These are phyloP conservation scores for Cactoblastis cactorum DNA, from an alignment of 2,888 invertebrate genomes.

Conservation along the genomic window DNA sequence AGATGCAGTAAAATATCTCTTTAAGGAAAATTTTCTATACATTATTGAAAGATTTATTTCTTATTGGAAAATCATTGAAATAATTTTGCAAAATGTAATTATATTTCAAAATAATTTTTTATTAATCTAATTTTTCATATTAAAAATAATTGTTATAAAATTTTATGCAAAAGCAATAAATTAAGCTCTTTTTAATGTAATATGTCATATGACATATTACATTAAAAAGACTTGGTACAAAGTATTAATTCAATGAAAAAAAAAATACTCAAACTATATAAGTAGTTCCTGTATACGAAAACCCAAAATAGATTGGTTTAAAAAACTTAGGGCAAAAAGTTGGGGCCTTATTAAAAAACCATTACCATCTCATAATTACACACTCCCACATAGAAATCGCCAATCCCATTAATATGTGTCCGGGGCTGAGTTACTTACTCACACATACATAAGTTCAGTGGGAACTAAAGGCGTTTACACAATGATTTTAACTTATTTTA, in stretches of 20 bases:
- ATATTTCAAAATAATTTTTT: no score
- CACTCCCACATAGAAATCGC: conserved; percentile 62
- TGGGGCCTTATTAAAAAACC: conserved; percentile 71
- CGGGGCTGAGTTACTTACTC: conserved; percentile 40
- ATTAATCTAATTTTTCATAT: neutral
- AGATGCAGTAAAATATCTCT: no score
- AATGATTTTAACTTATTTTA: neutral
- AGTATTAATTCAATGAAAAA: neutral
- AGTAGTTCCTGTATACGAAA: conserved; percentile 18
- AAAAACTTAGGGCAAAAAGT: conserved; percentile 40
- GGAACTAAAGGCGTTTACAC: conserved; percentile 17
- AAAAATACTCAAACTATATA: conserved; percentile 14
- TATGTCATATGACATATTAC: neutral
- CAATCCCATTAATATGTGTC: conserved; percentile 72
- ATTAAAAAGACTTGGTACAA: neutral
- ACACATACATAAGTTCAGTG: conserved; percentile 36
- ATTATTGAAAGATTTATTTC: no score
- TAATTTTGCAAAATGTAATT: no score
- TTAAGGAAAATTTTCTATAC: no score
- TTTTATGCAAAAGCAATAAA: neutral
- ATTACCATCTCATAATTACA: conserved; percentile 72
- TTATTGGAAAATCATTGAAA: no score
- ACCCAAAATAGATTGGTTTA: conserved; percentile 20
- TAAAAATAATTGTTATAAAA: neutral
- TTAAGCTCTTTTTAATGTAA: neutral